A percentile compares a stretch with the other conserved stretches of the same genome.
These are phyloP conservation scores for Piezodorus guildinii DNA, from an alignment of 1,140 invertebrate genomes.

Conservation along the genomic window DNA sequence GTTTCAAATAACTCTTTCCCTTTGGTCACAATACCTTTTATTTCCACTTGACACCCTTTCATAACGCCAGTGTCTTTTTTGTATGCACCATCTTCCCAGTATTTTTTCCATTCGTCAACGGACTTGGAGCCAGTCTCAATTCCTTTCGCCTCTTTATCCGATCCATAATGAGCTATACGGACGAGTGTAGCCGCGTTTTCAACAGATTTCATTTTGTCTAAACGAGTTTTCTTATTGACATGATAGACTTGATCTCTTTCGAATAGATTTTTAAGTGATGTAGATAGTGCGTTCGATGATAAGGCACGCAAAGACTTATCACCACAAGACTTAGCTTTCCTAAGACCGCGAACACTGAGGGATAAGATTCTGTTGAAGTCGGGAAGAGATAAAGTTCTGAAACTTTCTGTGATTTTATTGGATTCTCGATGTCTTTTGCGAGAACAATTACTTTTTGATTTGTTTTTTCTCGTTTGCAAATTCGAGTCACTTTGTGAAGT, in stretches of 20 bases:
- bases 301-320: neutral
- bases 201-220: neutral
- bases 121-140: neutral
- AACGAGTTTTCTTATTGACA: neutral
- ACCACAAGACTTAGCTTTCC: slow-evolving; percentile 4
- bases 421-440: neutral
- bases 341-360: neutral
- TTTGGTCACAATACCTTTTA: neutral
- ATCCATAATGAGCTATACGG: neutral
- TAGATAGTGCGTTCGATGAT: neutral
- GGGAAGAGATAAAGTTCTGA: slow-evolving; percentile 4
- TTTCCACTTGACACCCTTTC: neutral
- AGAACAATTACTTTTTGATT: neutral
- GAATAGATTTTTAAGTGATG: neutral
- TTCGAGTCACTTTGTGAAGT: too few species aligned
- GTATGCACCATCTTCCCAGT: neutral
- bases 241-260: neutral
- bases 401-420: neutral
- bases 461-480: neutral
- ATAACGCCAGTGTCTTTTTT: neutral
- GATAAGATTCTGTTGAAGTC: neutral
- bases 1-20: slow-evolving; percentile 2
- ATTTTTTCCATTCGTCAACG: slow-evolving; percentile 5
- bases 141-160: neutral
- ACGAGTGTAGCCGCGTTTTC: neutral